Evolutionary conservation across 2,888 invertebrate genomes (phyloP), one percentile per base, ranked within the genome.

Genomic region (Erebia aethiops): DNA sequence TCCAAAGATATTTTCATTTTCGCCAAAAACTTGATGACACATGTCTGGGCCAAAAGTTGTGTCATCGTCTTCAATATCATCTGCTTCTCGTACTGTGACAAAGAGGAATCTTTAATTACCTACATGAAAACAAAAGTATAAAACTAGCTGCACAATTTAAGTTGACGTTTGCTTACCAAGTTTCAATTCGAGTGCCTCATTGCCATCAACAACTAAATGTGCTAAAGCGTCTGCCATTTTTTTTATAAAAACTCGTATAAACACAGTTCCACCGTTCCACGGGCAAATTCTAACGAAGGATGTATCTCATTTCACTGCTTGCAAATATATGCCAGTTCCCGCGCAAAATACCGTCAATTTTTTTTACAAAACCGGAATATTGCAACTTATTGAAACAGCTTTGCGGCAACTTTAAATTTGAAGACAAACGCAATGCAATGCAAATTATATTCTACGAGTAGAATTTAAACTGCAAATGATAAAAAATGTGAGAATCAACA

Each of bases 11-110:
- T 95, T 97, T 91, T 99, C 99, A 81, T 95, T 96, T 77, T 97
- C 97, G 7, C 98, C 98, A 87, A 98, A 98, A 71, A 98, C 96
- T 90, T 99, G 98, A 93, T 99, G 98, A 67, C 98, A 97, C 97
- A 98, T 98, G 70, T 96, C 96, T 0, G 98, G 98, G 52, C 95
- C 93, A 83, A 98, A 98, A 51, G 92, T 90, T 10, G 90, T 86
- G 1, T 92, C 89, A 49, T 95, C 95, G 86, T 96, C 94, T 73
- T 95, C 94, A 51, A 97, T 85, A 85, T 97, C 97, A 52, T 94
- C 87, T 26, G 91, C 87, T 72, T 90, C 88, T 67, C 96, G 94
- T 65, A 97, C 95, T 95, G 18, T 21, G 21, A 21, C 81, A 63
- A 26, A 87, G 84, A 58, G 46, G 49, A 41, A 67, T 2, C 35